Evolutionary conservation across 1,140 invertebrate genomes (phyloP).

Genomic region (Rhynchophorus ferrugineus): DNA sequence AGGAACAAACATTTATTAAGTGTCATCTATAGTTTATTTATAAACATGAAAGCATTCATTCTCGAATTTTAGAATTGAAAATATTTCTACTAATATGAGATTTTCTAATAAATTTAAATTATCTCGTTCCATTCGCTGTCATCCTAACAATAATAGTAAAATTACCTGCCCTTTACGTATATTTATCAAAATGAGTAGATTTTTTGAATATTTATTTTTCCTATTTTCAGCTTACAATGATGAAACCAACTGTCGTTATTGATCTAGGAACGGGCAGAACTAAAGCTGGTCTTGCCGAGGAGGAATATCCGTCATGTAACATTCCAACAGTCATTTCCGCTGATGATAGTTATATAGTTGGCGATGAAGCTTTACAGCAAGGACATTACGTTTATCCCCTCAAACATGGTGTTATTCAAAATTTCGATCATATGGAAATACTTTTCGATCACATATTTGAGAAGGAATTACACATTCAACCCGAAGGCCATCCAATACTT

Average conservation of each 20-base stretch:
- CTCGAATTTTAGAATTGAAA: too few species aligned
- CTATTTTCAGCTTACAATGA: too few species aligned
- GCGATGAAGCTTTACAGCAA: background rate
- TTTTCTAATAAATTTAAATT: too few species aligned
- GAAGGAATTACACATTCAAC: constrained; percentile 3
- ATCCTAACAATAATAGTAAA: too few species aligned
- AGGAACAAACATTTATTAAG: too few species aligned
- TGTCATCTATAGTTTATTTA: too few species aligned
- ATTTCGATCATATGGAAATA: constrained; percentile 15
- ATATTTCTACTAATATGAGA: too few species aligned
- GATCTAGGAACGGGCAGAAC: constrained; percentile 15
- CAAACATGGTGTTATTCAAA: constrained; percentile 15
- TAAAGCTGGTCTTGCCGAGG: constrained; percentile 15
- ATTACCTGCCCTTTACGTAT: too few species aligned
- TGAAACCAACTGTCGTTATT: constrained; percentile 15
- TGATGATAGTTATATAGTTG: constrained; percentile 2
- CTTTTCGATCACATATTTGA: constrained; percentile 10
- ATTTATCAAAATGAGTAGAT: too few species aligned
- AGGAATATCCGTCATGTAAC: constrained; percentile 10
- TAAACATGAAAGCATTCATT: too few species aligned
- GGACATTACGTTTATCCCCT: constrained; percentile 1
- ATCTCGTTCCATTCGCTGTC: too few species aligned
- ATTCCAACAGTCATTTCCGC: constrained; percentile 6
- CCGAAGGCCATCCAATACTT: constrained; percentile 18
- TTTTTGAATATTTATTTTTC: too few species aligned